Percentiles rank a stretch among this genome's conserved stretches.
phyloP scores from a whole-genome alignment of 1,140 invertebrate species.

The Conopomorpha cramerella region DNA sequence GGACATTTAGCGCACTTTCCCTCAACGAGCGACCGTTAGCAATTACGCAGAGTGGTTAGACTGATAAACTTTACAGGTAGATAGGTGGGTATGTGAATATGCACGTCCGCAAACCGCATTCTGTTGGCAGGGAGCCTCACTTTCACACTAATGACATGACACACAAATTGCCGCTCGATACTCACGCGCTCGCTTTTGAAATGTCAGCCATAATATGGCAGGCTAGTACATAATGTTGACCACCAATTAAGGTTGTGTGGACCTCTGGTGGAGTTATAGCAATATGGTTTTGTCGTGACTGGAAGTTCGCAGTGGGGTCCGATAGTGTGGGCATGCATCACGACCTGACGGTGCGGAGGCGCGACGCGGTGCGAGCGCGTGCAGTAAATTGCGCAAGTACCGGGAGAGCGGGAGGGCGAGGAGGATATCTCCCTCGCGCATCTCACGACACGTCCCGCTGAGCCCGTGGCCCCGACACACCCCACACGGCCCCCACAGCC shows the following conservation, averaged over 20 bases:
- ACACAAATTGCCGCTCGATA: background rate
- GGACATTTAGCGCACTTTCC: conserved; percentile 42
- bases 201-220: conserved; percentile 14
- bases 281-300: conserved; percentile 32
- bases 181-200: conserved; percentile 11
- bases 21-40: conserved; percentile 19
- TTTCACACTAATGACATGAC: conserved; percentile 12
- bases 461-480: conserved; percentile 7
- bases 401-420: conserved; percentile 19
- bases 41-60: too few species aligned
- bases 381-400: conserved; percentile 43
- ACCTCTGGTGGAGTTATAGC: too few species aligned
- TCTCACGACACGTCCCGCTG: conserved; percentile 26
- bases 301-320: too few species aligned
- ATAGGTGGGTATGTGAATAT: too few species aligned
- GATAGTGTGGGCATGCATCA: conserved; percentile 27
- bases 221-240: too few species aligned
- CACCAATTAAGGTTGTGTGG: too few species aligned
- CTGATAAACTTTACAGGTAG: too few species aligned
- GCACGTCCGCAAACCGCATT: conserved; percentile 6
- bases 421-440: conserved; percentile 19
- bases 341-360: too few species aligned
- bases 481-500: conserved; percentile 6
- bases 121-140: conserved; percentile 9
- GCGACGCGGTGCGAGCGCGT: conserved; percentile 15